Evolutionary conservation across 1,140 invertebrate species (phyloP), one percentile per base, ranked within the genome.

Genomic region (Drosophila insularis): DNA sequence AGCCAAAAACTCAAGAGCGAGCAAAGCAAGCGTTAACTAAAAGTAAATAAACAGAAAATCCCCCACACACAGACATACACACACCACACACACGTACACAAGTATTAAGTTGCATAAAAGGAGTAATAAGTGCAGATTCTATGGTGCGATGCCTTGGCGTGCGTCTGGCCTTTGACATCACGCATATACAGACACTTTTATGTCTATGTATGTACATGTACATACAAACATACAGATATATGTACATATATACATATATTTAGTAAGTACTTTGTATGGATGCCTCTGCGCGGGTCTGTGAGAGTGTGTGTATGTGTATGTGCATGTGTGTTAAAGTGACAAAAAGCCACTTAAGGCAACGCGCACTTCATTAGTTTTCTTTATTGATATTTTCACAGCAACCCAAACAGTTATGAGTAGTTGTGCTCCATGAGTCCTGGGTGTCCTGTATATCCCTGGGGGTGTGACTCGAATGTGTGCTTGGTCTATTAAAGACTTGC

Each of bases 321-420:
- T 58, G 50, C 37, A 62, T 63, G 79, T 74, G 68, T 76, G 75
- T 70, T 78, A 68, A 80, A 89, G 85, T 84, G 85, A 78, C 84
- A 78, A 79, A 84, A 89, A 89, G 84, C 84, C 80, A 89, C 84
- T 89, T 89, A 89, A 89, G 84, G 78, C 84, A 74, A 77, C 84
- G 84, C 85, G 84, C 84, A 89, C 86, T 89, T 89, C 85, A 89
- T 89, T 89, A 89, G 84, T 89, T 89, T 84, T 75, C 84, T 87
- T 87, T 87, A 87, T 87, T 87, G 84, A 87, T 87, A 87, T 86
- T 86, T 86, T 86, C 82, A 87, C 82, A 87, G 80, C 84, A 78
- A 74, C 80, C 73, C 73, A 75, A 76, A 84, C 76, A 87, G 81
- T 89, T 87, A 87, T 89, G 82, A 87, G 75, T 79, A 70, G 64